These are phyloP conservation scores for Pseudorhombus dupliciocellatus DNA, from an alignment of 2,113 vertebrate genomes.

Conservation along the genomic window DNA sequence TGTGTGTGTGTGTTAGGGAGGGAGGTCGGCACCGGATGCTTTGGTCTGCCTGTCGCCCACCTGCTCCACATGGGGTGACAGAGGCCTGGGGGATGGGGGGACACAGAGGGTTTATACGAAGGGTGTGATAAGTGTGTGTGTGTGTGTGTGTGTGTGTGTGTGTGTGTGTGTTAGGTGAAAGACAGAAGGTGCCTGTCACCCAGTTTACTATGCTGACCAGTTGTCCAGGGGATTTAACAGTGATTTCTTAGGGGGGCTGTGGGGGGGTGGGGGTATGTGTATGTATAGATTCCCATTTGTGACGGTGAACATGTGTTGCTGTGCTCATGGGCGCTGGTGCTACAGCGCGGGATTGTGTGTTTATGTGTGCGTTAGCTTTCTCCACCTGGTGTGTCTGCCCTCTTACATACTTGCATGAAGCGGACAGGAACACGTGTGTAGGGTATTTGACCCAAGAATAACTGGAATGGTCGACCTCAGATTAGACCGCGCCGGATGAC, in stretches of 20 bases:
- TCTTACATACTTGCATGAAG: slow-evolving; percentile 41
- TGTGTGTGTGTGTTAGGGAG: not conserved
- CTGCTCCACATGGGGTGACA: slow-evolving; percentile 68
- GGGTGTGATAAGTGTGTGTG: slow-evolving; percentile 32
- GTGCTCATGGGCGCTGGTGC: slow-evolving; percentile 16
- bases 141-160: slow-evolving; percentile 8
- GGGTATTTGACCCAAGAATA: slow-evolving; percentile 57
- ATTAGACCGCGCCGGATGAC: slow-evolving; percentile 61
- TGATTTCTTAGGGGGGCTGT: slow-evolving; percentile 28
- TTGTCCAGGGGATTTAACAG: slow-evolving; percentile 60
- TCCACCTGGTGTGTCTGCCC: slow-evolving; percentile 29
- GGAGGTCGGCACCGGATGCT: slow-evolving; percentile 36
- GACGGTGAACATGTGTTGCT: slow-evolving; percentile 38
- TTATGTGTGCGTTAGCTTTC: slow-evolving; percentile 14
- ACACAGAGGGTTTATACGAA: slow-evolving; percentile 60
- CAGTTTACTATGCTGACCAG: slow-evolving; percentile 30
- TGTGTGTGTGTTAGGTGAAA: slow-evolving; percentile 13
- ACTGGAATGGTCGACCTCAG: slow-evolving; percentile 51
- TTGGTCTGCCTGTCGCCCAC: slow-evolving; percentile 68
- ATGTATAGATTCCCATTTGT: slow-evolving; percentile 25
- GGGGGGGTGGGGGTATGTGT: slow-evolving; percentile 27
- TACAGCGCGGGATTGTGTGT: slow-evolving; percentile 11
- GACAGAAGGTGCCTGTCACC: not conserved
- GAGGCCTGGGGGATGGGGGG: slow-evolving; percentile 35
- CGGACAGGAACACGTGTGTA: slow-evolving; percentile 61